A percentile compares a stretch with the other conserved stretches of the same genome.
Evolutionary conservation across 23 tunicate genomes (phyloP).

Genomic region (Styela clava): DNA sequence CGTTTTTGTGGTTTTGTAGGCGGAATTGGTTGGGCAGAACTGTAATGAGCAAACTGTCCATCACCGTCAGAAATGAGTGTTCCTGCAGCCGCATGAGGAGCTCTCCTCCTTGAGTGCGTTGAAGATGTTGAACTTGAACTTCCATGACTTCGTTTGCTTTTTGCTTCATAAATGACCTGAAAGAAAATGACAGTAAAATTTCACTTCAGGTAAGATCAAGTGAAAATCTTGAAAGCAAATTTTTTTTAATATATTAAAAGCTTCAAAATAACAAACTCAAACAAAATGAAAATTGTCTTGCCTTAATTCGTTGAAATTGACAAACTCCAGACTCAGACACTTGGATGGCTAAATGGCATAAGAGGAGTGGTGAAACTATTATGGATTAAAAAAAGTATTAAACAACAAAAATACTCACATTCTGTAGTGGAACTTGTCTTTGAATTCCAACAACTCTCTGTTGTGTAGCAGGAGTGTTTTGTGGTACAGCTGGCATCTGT

Average conservation of each 20-base stretch:
- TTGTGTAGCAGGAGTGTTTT: constrained; percentile 75
- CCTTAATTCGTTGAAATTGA: no score
- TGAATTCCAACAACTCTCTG: constrained; percentile 16
- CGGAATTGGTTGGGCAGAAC: not conserved
- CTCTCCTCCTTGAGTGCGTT: not conserved
- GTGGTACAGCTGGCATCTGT: constrained; percentile 39
- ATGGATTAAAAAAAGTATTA: no score
- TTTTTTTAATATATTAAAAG: no score
- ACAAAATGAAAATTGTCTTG: no score
- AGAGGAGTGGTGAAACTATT: no score
- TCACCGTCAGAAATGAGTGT: constrained; percentile 19
- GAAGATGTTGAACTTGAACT: constrained; percentile 16
- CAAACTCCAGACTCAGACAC: no score
- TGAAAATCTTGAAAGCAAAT: no score
- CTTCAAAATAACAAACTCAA: no score
- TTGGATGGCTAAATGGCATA: no score
- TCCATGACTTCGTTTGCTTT: constrained; percentile 24
- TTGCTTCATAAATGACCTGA: constrained; percentile 28
- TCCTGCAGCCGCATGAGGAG: not conserved
- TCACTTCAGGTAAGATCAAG: no score
- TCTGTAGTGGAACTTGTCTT: constrained; percentile 21
- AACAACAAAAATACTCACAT: constrained; percentile 15
- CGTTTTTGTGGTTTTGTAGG: not conserved
- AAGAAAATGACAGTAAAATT: not conserved
- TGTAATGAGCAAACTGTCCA: constrained; percentile 17